Evolutionary conservation across 2,888 invertebrate genomes (phyloP).

Genomic region (Leptura quadrifasciata): DNA sequence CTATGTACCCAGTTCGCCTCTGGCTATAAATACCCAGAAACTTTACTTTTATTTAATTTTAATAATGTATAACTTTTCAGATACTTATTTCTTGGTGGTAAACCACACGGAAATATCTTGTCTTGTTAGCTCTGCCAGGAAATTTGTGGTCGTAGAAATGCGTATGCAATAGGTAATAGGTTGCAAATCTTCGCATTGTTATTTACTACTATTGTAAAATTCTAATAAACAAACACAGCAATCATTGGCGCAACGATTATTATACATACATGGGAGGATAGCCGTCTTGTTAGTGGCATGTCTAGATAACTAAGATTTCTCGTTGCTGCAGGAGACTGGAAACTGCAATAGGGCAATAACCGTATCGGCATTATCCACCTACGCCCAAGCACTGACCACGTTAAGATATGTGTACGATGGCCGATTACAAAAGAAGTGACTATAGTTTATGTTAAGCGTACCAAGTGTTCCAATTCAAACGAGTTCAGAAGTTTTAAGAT

Average conservation of each 20-base stretch:
- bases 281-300: constrained; percentile 25
- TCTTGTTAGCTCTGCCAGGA: neutral
- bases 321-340: constrained; percentile 23
- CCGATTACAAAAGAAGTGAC: constrained; percentile 34
- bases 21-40: too few species aligned
- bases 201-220: neutral
- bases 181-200: neutral
- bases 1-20: too few species aligned
- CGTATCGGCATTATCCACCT: constrained; percentile 60
- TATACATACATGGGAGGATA: constrained; percentile 29
- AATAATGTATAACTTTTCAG: too few species aligned
- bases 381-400: constrained; percentile 54
- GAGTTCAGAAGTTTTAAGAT: neutral
- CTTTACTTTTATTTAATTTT: too few species aligned
- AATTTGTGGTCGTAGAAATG: neutral
- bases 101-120: neutral
- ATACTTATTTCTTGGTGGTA: too few species aligned
- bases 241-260: constrained; percentile 14
- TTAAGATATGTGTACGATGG: constrained; percentile 38
- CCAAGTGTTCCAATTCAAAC: neutral
- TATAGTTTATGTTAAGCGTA: constrained; percentile 10
- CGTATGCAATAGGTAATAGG: neutral
- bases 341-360: constrained; percentile 58
- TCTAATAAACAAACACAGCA: constrained; percentile 24
- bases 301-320: constrained; percentile 35